A percentile compares a stretch with the other conserved stretches of the same genome.
Conservation (phyloP, 2,113 vertebrate species). For the Perca flavescens region DNA sequence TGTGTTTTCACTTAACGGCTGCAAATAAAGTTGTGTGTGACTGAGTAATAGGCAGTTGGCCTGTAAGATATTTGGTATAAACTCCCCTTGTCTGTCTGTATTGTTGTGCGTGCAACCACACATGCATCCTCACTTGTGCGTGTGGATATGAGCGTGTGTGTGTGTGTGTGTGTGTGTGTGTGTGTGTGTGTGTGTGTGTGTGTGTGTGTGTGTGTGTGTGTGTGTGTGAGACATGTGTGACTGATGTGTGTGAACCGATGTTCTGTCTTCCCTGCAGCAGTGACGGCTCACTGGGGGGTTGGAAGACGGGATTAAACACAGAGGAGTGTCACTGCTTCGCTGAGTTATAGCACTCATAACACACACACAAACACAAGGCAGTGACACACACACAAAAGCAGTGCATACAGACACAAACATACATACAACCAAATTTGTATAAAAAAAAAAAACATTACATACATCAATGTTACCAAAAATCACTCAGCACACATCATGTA, state of each 20-base stretch:
- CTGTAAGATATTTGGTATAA: slow-evolving; percentile 76
- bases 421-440: slow-evolving; percentile 25
- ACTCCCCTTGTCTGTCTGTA: slow-evolving; percentile 44
- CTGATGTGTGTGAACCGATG: slow-evolving; percentile 71
- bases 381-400: slow-evolving; percentile 46
- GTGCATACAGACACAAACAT: slow-evolving; percentile 29
- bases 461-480: slow-evolving; percentile 18
- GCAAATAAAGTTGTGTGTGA: slow-evolving; percentile 77
- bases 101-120: neutral
- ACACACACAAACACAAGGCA: slow-evolving; percentile 70
- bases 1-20: slow-evolving; percentile 80
- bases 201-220: slow-evolving; percentile 7
- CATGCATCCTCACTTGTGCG: slow-evolving; percentile 16
- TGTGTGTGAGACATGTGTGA: slow-evolving; percentile 46
- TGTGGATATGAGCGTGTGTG: neutral
- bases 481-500: slow-evolving; percentile 6
- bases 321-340: slow-evolving; percentile 77
- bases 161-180: slow-evolving; percentile 9
- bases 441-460: slow-evolving; percentile 21
- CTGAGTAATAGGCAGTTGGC: slow-evolving; percentile 81
- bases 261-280: slow-evolving; percentile 80
- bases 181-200: slow-evolving; percentile 62
- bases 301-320: slow-evolving; percentile 83
- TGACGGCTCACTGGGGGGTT: slow-evolving; percentile 84
- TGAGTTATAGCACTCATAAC: slow-evolving; percentile 88